Base-by-base conservation (phyloP, 2,113 vertebrate species). In the Antennarius striatus region DNA sequence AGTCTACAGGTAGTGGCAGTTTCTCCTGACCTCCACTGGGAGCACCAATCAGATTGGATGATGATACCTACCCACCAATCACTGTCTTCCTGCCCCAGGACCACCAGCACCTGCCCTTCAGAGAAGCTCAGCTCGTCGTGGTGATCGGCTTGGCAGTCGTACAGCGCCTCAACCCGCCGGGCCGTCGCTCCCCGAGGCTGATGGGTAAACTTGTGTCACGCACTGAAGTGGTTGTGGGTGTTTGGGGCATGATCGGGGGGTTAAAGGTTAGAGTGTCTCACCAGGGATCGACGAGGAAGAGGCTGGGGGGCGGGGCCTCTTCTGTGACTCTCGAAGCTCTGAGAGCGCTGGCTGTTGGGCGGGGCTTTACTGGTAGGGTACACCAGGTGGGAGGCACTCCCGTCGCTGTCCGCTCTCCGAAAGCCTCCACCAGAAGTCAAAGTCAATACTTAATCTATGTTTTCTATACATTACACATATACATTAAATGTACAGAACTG, bases 41-140 rank as follows among this genome's bases (percentile, higher is more conserved):
- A 68, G 22, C 13, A 53, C 49, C 58, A 67, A 63, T 67, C 60
- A 68, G 51, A 70, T 36, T 0, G 16, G 43, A 43, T 8, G 29
- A 2, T 0, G 65, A 83, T 73, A 89, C 87, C 0, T 68, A 90
- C 88, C 88, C 86, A 90, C 88, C 88, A 90, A 59, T 90, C 88
- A 1, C 42, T 48, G 77, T 88, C 88, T 32, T 88, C 84, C 73
- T 77, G 76, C 3, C 79, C 86, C 68, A 88, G 64, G 0, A 90
- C 86, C 72, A 88, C 84, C 53, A 90, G 64, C 29, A 88, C 73
- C 75, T 90, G 86, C 6, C 88, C 88, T 63, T 90, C 88, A 5
- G n/a, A 49, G 77, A 90, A 90, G 66, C 86, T 90, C 56, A 90
- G 79, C 77, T 90, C 88, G 0, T 90, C 88, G 1, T 87, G 79